Evolutionary conservation across 2,797 vertebrate genomes (phyloP).

Genomic region (Lutjanus argentimaculatus): DNA sequence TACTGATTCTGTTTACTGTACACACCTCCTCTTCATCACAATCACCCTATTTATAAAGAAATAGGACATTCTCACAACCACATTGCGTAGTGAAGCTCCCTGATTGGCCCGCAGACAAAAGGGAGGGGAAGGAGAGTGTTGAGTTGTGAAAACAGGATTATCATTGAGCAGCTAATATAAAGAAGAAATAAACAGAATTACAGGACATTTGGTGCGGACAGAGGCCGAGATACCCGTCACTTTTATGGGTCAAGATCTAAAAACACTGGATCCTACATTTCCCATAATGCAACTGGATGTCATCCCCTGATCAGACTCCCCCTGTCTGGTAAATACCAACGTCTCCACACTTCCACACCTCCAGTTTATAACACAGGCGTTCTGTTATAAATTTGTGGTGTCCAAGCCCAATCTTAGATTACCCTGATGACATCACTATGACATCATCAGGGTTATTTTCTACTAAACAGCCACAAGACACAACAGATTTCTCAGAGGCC

Average conservation of each 20-base stretch:
- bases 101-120: conserved; percentile 76
- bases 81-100: conserved; percentile 76
- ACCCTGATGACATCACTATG: not conserved
- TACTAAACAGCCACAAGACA: too few relatives aligned
- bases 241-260: not conserved
- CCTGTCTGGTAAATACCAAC: not conserved
- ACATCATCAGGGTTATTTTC: not conserved
- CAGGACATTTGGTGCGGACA: not conserved
- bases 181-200: conserved; percentile 7
- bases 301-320: not conserved
- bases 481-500: too few relatives aligned
- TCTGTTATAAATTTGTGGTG: too few relatives aligned
- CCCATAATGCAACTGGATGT: conserved; percentile 4
- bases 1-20: conserved; percentile 56
- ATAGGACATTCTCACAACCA: conserved; percentile 75
- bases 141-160: not conserved
- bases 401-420: not conserved
- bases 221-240: not conserved
- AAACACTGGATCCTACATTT: not conserved
- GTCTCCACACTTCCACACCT: not conserved
- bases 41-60: conserved; percentile 82
- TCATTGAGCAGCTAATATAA: not conserved
- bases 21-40: conserved; percentile 66
- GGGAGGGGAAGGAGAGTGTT: not conserved
- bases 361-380: too few relatives aligned